These are phyloP conservation scores for Chorisops tibialis DNA, from an alignment of 2,888 invertebrate species.

Conservation along the genomic window DNA sequence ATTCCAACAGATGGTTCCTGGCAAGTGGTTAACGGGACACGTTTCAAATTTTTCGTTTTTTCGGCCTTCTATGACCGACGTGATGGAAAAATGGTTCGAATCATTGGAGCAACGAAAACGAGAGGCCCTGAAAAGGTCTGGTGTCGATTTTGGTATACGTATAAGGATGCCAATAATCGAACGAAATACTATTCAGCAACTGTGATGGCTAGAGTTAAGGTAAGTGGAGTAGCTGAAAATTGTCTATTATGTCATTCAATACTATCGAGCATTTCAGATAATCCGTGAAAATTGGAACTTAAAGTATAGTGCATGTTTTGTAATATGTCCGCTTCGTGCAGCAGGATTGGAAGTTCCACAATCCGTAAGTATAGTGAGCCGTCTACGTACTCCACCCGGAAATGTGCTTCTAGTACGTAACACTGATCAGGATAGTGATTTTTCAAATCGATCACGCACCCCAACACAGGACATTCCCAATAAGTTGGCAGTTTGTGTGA, in stretches of 20 bases:
- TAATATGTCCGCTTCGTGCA: slow-evolving; percentile 72
- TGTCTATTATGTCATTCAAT: slow-evolving; percentile 8
- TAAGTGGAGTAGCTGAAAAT: slow-evolving; percentile 42
- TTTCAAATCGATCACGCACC: slow-evolving; percentile 41
- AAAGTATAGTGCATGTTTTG: slow-evolving; percentile 86
- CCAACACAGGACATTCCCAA: slow-evolving; percentile 50
- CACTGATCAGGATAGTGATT: slow-evolving; percentile 53
- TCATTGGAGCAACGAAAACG: slow-evolving; percentile 87
- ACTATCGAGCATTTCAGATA: slow-evolving; percentile 53
- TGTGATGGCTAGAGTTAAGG: slow-evolving; percentile 73
- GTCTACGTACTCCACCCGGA: slow-evolving; percentile 59
- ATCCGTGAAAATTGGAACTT: slow-evolving; percentile 93
- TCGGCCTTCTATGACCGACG: slow-evolving; percentile 85
- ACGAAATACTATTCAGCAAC: slow-evolving; percentile 58
- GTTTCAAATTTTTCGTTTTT: slow-evolving; percentile 87
- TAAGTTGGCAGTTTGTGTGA: slow-evolving; percentile 77
- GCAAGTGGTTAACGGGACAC: slow-evolving; percentile 59
- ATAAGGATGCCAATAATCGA: slow-evolving; percentile 34
- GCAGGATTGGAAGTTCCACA: slow-evolving; percentile 59
- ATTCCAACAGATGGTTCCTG: slow-evolving; percentile 72
- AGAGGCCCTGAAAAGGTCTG: slow-evolving; percentile 76
- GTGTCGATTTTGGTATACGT: slow-evolving; percentile 73
- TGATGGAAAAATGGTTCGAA: slow-evolving; percentile 64
- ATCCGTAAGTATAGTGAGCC: slow-evolving; percentile 68
- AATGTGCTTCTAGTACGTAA: slow-evolving; percentile 65